Base-by-base conservation (phyloP, 2,113 vertebrate genomes). In the Phylloscopus trochilus region DNA sequence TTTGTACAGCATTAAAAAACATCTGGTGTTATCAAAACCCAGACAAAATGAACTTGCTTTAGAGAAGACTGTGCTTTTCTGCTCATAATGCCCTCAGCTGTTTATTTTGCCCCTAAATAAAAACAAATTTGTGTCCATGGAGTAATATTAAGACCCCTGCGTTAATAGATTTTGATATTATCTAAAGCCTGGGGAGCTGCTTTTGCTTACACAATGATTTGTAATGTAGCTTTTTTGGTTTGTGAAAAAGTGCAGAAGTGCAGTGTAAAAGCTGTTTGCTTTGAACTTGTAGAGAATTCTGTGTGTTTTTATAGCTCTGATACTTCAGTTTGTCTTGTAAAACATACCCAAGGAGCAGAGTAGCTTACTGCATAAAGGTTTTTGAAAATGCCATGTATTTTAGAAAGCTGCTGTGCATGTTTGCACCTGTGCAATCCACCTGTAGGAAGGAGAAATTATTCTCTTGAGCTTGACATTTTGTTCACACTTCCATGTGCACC, bases 1-100 rank as follows among this genome's bases (percentile, higher is more conserved):
- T 95, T 96, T 97, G 60, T 95, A 59, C 92, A 75, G 81, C 84
- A 75, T 96, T 90, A 96, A 87, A 47, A 96, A 95, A 94, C 87
- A 96, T 94, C 94, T 97, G 75, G 28, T 87, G 51, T 94, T 95
- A 95, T 68, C 85, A 91, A 94, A 97, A 92, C 43, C 62, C 63
- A 83, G 91, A 67, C 39, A 90, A 95, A 90, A 70, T 92, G 49
- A 82, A 89, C 77, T 89, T 92, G 31, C 52, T 83, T 64, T 30
- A 73, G 56, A 56, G 47, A 76, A 82, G 37, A 73, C 14, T 55
- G 10, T 84, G 27, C 37, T 90, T 92, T 93, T 96, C 33, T 49
- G 37, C 80, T 90, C 46, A 53, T 79, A 47, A 79, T 94, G 59
- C 74, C 60, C 44, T 94, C 83, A 88, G 85, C 85, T 87, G 31